Conservation (phyloP, 2,888 invertebrate species). For the Eupithecia exiguata region DNA sequence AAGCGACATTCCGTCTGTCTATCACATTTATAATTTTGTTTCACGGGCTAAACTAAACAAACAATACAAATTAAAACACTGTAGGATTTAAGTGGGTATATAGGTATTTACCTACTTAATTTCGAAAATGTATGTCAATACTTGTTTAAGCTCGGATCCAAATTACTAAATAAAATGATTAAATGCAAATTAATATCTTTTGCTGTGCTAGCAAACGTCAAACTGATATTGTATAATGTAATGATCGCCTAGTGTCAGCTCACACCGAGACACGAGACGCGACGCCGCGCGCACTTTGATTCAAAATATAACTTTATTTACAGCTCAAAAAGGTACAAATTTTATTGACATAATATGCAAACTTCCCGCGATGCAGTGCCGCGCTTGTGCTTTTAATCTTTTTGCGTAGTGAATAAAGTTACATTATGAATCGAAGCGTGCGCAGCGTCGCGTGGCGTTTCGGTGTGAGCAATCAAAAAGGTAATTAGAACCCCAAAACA, state of each 20-base stretch:
- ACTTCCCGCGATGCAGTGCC: too few relatives aligned
- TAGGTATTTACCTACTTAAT: neutral
- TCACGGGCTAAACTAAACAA: slow-evolving; percentile 48
- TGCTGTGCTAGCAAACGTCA: slow-evolving; percentile 55
- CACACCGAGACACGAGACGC: too few relatives aligned
- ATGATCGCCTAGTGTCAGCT: neutral
- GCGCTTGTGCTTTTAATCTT: too few relatives aligned
- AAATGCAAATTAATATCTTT: slow-evolving; percentile 70
- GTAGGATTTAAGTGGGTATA: neutral
- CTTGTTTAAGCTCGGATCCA: slow-evolving; percentile 67
- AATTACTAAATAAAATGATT: slow-evolving; percentile 63
- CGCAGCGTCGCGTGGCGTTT: too few relatives aligned
- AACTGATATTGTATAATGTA: slow-evolving; percentile 21
- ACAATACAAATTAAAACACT: slow-evolving; percentile 4
- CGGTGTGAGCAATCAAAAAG: neutral
- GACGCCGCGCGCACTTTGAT: too few relatives aligned
- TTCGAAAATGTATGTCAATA: neutral
- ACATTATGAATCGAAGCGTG: too few relatives aligned
- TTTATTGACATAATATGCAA: too few relatives aligned
- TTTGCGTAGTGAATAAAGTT: too few relatives aligned
- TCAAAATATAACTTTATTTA: too few relatives aligned
- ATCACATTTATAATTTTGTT: slow-evolving; percentile 57
- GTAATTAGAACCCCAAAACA: neutral
- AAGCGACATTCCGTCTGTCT: slow-evolving; percentile 54
- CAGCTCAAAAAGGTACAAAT: too few relatives aligned